These are phyloP conservation scores for Suncus etruscus DNA, from an alignment of 2,113 vertebrate species.

Conservation along the genomic window DNA sequence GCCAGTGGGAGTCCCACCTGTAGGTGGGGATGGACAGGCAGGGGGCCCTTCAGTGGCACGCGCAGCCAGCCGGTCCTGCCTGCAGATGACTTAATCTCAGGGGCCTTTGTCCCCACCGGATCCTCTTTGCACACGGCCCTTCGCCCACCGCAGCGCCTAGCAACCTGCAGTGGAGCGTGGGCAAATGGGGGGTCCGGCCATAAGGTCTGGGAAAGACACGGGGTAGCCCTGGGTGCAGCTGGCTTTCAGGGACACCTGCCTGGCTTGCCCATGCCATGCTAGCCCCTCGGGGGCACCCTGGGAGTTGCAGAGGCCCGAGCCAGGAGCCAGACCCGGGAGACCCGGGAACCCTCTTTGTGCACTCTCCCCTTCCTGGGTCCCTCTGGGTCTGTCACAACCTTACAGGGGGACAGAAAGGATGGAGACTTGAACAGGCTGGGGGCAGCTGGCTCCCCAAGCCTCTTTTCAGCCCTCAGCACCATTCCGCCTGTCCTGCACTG, in stretches of 20 bases:
- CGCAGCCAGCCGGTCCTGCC: no score
- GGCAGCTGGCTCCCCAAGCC: no score
- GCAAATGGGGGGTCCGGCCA: constrained; percentile 43
- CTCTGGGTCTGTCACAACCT: not conserved
- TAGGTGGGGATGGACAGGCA: no score
- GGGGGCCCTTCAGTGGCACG: no score
- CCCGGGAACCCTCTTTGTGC: not conserved
- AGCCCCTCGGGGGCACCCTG: not conserved
- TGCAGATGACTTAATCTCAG: constrained; percentile 78
- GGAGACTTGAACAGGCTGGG: no score
- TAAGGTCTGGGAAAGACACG: constrained; percentile 56
- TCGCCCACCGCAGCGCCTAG: not conserved
- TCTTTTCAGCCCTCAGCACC: no score
- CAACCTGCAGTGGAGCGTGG: constrained; percentile 2
- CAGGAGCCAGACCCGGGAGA: no score
- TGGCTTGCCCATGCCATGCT: not conserved
- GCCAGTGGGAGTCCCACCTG: no score
- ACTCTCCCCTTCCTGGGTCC: constrained; percentile 71
- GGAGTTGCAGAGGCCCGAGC: not conserved
- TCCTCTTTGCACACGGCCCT: not conserved
- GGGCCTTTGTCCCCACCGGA: constrained; percentile 65
- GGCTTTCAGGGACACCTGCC: not conserved
- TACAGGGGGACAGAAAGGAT: no score
- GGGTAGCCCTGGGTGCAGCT: not conserved
- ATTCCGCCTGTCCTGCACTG: no score